Evolutionary conservation across 1,140 invertebrate species (phyloP), one percentile per base, ranked within the genome.

Genomic region (Ostrea denselamellosa): DNA sequence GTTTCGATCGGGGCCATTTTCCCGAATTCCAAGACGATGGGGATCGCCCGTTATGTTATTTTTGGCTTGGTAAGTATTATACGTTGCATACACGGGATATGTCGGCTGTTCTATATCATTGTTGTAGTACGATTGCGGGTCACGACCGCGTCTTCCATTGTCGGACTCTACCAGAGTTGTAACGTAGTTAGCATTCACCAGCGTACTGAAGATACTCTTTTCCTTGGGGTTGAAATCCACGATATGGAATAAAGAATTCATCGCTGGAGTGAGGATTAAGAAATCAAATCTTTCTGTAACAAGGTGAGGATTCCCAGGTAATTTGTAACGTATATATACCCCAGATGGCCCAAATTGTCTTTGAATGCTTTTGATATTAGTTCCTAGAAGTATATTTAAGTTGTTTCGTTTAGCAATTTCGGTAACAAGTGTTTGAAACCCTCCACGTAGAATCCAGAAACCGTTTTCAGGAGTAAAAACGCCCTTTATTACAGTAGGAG

Each of bases 241-340:
- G n/a, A 87, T 56, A 52, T 62, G 51, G 2, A 58, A 51, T n/a
- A 86, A 34, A 44, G 53, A 86, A 34, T 83, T 83, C 86, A 87
- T 83, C 9, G 54, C 77, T 51, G 77, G 77, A 25, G 71, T 52
- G 7, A 65, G n/a, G 8, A 87, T 84, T 2, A 87, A 14, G 51
- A 87, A 87, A 65, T 87, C 86, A 28, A 87, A 87, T 8, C 10
- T 34, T 8, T 65, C 81, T 4, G 25, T 51, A 8, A n/a, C 19
- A 34, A 44, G 8, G 5, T 8, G n/a, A 3, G 54, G 12, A 65
- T 51, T 34, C 9, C 10, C 53, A 1, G 8, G 22, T 65, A 25
- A 3, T 28, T 44, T n/a, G 56, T 65, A 65, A 19, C 8, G 17
- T 58, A 87, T 17, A 28, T 22, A 17, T 52, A 44, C 5, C 7